Percentiles rank a stretch among this genome's conserved stretches.
These are phyloP conservation scores for Eulimnadia texana DNA, from an alignment of 1,140 invertebrate genomes.

Conservation along the genomic window DNA sequence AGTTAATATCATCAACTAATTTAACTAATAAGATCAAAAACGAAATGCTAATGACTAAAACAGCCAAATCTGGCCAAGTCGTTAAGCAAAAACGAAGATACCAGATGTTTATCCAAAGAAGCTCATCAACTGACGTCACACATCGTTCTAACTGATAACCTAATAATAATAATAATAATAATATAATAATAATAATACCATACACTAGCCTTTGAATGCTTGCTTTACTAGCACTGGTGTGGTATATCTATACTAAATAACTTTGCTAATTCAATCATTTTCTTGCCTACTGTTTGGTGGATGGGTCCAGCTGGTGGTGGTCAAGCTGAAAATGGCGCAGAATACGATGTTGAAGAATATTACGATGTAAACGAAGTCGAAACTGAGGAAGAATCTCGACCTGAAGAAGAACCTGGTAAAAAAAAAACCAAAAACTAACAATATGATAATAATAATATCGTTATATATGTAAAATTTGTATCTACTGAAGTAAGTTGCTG, in stretches of 20 bases:
- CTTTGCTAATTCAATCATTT: too few relatives aligned
- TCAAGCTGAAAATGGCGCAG: background rate
- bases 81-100: background rate
- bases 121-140: background rate
- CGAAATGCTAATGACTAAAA: background rate
- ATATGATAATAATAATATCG: too few relatives aligned
- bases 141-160: background rate
- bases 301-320: background rate
- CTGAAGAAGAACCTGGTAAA: background rate
- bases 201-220: too few relatives aligned
- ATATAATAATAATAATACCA: too few relatives aligned
- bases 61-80: background rate
- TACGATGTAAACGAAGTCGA: background rate
- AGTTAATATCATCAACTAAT: background rate
- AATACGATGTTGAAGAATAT: background rate
- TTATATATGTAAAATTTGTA: too few relatives aligned
- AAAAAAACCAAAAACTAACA: background rate
- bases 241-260: too few relatives aligned
- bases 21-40: too few relatives aligned
- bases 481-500: too few relatives aligned
- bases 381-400: background rate
- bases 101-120: background rate
- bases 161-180: too few relatives aligned
- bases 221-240: too few relatives aligned
- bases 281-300: too few relatives aligned